phyloP scores from a whole-genome alignment of 2,113 vertebrate species.

The Ochotona curzoniae region DNA sequence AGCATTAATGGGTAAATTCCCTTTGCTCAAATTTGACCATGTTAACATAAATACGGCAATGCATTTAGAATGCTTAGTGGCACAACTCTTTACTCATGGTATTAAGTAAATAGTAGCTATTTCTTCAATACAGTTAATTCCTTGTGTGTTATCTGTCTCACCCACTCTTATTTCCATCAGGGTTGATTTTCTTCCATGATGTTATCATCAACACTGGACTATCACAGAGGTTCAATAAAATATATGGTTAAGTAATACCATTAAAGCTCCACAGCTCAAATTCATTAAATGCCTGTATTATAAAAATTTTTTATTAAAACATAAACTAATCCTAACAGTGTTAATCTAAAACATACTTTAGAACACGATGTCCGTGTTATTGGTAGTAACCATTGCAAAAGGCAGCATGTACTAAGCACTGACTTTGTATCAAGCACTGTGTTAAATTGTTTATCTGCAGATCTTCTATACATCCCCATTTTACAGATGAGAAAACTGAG shows the following conservation, averaged over 20 bases:
- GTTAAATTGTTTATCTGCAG: not conserved
- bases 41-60: slow-evolving; percentile 14
- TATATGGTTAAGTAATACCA: not conserved
- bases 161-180: not conserved
- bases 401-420: not conserved
- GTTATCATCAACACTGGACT: not conserved
- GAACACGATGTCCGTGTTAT: not conserved
- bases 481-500: not conserved
- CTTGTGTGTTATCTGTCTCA: not conserved
- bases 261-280: not conserved
- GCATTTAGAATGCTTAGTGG: not conserved
- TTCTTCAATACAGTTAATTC: not conserved
- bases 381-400: not conserved
- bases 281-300: not conserved
- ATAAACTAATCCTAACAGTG: not conserved
- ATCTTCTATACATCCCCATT: not conserved
- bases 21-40: slow-evolving; percentile 2
- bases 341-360: not conserved
- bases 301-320: not conserved
- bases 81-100: not conserved
- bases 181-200: not conserved
- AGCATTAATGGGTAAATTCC: slow-evolving; percentile 11
- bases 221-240: not conserved
- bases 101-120: not conserved
- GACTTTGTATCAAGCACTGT: not conserved